Percentiles rank a stretch among this genome's conserved stretches.
These are phyloP conservation scores for Epizoanthus ramosus DNA, from an alignment of 92 coral and sea anemone species.

Conservation along the genomic window DNA sequence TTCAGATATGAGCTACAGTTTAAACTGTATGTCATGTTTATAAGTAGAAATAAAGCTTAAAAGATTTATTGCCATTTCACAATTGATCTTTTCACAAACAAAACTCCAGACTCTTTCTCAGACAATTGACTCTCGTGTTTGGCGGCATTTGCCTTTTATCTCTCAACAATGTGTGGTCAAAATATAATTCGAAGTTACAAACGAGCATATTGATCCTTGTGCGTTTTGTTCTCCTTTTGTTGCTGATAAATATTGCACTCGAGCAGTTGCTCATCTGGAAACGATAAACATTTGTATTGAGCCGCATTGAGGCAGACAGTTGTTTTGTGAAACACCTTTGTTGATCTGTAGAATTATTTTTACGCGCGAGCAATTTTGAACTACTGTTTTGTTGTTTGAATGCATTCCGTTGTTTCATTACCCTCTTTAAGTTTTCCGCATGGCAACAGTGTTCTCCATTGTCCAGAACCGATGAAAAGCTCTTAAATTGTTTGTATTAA, in stretches of 20 bases:
- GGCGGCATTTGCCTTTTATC: not conserved
- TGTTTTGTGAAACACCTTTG: not conserved
- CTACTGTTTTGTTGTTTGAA: slow-evolving; percentile 1
- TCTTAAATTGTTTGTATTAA: slow-evolving; percentile 13
- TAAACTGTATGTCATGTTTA: not conserved
- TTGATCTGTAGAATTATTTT: slow-evolving; percentile 1
- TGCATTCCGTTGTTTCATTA: not conserved
- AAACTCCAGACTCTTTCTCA: slow-evolving; percentile 29
- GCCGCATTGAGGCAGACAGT: not conserved
- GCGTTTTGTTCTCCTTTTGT: not conserved
- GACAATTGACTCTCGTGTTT: slow-evolving; percentile 24
- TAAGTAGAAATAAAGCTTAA: not conserved
- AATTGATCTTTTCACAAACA: slow-evolving; percentile 22
- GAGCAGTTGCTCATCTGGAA: slow-evolving; percentile 22
- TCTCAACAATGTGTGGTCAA: slow-evolving; percentile 29
- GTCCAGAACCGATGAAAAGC: not conserved
- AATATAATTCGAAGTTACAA: slow-evolving; percentile 3
- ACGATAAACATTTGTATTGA: slow-evolving; percentile 23
- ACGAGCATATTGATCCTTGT: not conserved
- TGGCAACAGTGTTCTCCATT: not conserved
- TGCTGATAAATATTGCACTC: slow-evolving; percentile 6
- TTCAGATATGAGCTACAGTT: slow-evolving; percentile 13
- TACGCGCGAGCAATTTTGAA: slow-evolving; percentile 23
- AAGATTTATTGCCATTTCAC: not conserved
- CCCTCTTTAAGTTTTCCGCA: slow-evolving; percentile 15